Conservation (phyloP, 2,113 vertebrate genomes). For the Chaetodon auriga region DNA sequence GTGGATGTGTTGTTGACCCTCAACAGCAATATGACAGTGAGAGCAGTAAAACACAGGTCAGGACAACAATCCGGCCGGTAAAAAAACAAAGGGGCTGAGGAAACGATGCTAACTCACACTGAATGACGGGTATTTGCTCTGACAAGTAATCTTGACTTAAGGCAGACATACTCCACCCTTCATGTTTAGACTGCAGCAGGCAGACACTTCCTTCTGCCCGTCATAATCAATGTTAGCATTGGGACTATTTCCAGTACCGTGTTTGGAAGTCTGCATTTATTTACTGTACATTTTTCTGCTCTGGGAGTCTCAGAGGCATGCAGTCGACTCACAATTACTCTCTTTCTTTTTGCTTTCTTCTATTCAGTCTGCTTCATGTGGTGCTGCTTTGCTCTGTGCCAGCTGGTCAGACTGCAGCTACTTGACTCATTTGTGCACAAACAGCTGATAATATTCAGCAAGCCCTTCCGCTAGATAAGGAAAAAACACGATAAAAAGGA, state of each 20-base stretch:
- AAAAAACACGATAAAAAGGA: background rate
- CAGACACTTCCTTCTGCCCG: conserved; percentile 30
- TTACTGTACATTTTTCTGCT: conserved; percentile 21
- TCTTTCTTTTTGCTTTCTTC: conserved; percentile 31
- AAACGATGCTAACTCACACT: conserved; percentile 50
- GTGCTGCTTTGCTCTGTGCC: conserved; percentile 32
- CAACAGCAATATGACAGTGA: background rate
- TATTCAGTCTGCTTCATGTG: conserved; percentile 12
- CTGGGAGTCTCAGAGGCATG: conserved; percentile 15
- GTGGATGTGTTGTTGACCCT: background rate
- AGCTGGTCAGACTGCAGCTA: conserved; percentile 39
- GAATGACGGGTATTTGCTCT: conserved; percentile 66
- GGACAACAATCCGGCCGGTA: background rate
- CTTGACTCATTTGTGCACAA: conserved; percentile 39
- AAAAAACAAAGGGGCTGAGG: conserved; percentile 24
- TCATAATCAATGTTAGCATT: conserved; percentile 51
- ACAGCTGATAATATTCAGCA: conserved; percentile 64
- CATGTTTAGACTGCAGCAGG: conserved; percentile 62
- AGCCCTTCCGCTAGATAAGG: conserved; percentile 57
- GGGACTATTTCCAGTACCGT: conserved; percentile 26
- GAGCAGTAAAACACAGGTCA: conserved; percentile 11
- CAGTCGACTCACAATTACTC: conserved; percentile 35
- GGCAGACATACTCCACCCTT: conserved; percentile 58
- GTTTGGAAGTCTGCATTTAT: conserved; percentile 37
- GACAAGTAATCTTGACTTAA: conserved; percentile 60